phyloP scores from a whole-genome alignment of 2,797 vertebrate species.

The Avahi laniger region DNA sequence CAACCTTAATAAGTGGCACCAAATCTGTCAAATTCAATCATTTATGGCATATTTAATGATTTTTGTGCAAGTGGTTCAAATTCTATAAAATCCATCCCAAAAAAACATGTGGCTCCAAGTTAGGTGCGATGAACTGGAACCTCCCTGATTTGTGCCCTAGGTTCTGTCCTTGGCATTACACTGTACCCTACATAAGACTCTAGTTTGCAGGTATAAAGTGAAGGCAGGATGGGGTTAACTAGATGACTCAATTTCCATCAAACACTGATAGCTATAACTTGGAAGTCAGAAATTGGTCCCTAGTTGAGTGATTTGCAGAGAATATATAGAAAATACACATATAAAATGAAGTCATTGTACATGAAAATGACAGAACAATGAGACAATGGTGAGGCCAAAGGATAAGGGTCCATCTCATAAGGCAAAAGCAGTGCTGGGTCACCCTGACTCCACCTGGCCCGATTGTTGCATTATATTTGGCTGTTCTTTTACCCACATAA shows the following conservation, averaged over 20 bases:
- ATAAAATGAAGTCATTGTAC: not conserved
- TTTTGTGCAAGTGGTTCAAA: slow-evolving; percentile 24
- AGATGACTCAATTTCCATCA: not conserved
- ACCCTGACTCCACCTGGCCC: not conserved
- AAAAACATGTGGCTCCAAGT: not conserved
- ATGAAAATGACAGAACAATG: not conserved
- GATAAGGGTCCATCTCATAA: not conserved
- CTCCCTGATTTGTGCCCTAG: not conserved
- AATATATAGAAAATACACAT: not conserved
- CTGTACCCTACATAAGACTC: not conserved
- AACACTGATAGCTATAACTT: not conserved
- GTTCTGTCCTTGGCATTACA: not conserved
- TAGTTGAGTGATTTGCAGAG: not conserved
- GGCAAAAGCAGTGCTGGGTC: not conserved
- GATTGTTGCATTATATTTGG: not conserved
- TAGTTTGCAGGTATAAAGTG: not conserved
- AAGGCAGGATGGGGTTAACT: not conserved
- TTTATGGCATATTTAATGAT: slow-evolving; percentile 44
- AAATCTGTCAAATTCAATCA: slow-evolving; percentile 27
- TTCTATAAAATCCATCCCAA: slow-evolving; percentile 24
- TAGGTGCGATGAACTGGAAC: not conserved
- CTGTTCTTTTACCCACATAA: not conserved
- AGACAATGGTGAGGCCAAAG: not conserved
- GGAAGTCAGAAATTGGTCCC: not conserved
- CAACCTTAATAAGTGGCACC: slow-evolving; percentile 38